Conservation (phyloP, 2,888 invertebrate species). For the Microctonus brassicae region DNA sequence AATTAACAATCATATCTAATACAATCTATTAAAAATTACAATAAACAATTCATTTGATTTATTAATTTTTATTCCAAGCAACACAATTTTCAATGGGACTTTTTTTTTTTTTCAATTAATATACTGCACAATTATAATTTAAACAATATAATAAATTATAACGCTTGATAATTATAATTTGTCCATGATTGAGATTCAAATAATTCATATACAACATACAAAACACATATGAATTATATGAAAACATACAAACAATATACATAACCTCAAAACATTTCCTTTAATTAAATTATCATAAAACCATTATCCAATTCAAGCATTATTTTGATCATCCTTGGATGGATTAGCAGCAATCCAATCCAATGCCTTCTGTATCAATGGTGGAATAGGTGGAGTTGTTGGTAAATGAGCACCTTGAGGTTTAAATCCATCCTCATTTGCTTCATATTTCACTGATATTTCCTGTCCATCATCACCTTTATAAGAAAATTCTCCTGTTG, state of each 20-base stretch:
- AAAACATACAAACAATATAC: neutral
- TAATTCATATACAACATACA: neutral
- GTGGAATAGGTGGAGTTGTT: slow-evolving; percentile 66
- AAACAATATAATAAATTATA: slow-evolving; percentile 27
- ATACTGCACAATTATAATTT: neutral
- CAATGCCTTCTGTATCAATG: slow-evolving; percentile 63
- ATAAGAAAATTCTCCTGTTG: slow-evolving; percentile 67
- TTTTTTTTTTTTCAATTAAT: neutral
- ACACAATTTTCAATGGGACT: no score
- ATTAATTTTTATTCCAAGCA: no score
- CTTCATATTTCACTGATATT: slow-evolving; percentile 65
- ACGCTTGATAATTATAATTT: neutral
- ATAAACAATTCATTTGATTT: no score
- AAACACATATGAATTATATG: no score
- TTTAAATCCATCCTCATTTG: slow-evolving; percentile 68
- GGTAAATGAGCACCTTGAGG: slow-evolving; percentile 68
- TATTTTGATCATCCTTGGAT: slow-evolving; percentile 46
- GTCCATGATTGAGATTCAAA: neutral
- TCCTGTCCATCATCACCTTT: slow-evolving; percentile 65
- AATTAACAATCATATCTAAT: no score
- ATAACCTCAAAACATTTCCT: neutral
- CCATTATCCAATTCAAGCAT: slow-evolving; percentile 23
- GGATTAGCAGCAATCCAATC: slow-evolving; percentile 62
- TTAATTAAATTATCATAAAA: neutral
- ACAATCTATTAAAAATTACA: no score